Conservation (phyloP, 2,797 vertebrate genomes). For the Mormyrops attenuatus region DNA sequence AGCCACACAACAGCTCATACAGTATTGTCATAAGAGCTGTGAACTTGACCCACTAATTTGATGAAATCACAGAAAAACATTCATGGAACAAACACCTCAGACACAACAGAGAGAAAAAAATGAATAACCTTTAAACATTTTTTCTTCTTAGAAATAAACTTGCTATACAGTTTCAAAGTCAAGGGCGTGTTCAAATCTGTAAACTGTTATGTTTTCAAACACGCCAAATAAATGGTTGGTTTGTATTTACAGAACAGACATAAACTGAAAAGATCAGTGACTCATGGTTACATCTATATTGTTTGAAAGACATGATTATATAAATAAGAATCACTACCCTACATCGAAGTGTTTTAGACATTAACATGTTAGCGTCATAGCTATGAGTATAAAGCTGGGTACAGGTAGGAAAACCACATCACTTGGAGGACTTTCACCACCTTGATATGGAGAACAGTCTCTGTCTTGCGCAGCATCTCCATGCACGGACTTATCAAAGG, state of each 20-base stretch:
- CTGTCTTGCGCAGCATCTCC: background rate
- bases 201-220: background rate
- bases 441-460: background rate
- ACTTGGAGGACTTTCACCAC: too few species aligned
- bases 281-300: background rate
- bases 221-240: background rate
- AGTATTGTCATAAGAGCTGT: background rate
- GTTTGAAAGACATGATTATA: background rate
- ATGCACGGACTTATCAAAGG: slow-evolving; percentile 41
- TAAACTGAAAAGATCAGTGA: background rate
- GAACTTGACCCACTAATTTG: background rate
- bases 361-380: background rate
- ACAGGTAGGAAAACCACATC: background rate
- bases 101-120: background rate
- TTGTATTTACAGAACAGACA: background rate
- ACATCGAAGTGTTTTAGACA: background rate
- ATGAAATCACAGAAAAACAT: background rate
- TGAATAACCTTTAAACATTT: background rate
- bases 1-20: background rate
- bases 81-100: background rate
- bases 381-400: background rate
- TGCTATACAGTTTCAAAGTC: background rate
- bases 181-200: background rate
- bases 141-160: background rate
- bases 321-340: background rate